Percentiles rank a stretch among this genome's conserved stretches.
Evolutionary conservation across 2,888 invertebrate species (phyloP).

Genomic region (Megaustenia siamemsis): DNA sequence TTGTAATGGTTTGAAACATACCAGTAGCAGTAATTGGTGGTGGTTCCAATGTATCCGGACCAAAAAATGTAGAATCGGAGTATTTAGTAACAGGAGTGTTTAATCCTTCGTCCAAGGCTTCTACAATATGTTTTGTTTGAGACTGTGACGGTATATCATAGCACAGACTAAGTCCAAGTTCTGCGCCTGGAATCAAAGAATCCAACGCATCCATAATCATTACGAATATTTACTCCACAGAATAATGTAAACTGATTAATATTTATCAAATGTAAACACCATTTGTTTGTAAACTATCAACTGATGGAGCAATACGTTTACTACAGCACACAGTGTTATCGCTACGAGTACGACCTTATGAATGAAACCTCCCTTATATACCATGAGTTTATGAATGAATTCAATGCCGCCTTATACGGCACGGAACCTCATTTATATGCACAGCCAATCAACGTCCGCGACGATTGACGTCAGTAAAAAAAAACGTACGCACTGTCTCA

Average conservation of each 20-base stretch:
- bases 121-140: conserved; percentile 34
- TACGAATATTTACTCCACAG: conserved; percentile 65
- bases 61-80: conserved; percentile 93
- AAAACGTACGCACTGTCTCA: conserved; percentile 57
- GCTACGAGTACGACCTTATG: conserved; percentile 63
- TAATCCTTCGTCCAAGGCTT: conserved; percentile 53
- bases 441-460: conserved; percentile 64
- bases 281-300: conserved; percentile 23
- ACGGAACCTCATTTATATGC: conserved; percentile 63
- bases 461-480: conserved; percentile 62
- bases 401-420: conserved; percentile 65
- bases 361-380: conserved; percentile 67
- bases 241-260: not conserved
- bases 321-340: conserved; percentile 46
- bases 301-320: not conserved
- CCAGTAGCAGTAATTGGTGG: conserved; percentile 96
- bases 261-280: conserved; percentile 1
- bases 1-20: conserved; percentile 79
- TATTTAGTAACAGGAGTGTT: conserved; percentile 97
- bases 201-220: conserved; percentile 95
- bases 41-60: conserved; percentile 86
- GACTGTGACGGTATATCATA: conserved; percentile 49
- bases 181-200: conserved; percentile 82
- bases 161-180: conserved; percentile 51
- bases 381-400: conserved; percentile 75